Evolutionary conservation across 92 coral and sea anemone species (phyloP).

Genomic region (Porites lobata): DNA sequence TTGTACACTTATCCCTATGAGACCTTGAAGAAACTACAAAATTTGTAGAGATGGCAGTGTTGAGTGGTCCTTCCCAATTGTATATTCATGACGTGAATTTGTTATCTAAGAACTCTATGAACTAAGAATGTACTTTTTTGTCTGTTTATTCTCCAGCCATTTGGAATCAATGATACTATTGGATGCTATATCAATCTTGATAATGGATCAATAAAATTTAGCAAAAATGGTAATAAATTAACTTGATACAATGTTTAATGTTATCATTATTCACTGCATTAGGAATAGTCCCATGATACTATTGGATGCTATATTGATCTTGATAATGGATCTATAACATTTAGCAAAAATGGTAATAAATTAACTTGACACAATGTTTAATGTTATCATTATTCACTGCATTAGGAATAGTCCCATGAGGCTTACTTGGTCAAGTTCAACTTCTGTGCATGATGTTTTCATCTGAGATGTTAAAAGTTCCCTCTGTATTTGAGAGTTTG

Average conservation of each 20-base stretch:
- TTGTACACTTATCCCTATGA: no score
- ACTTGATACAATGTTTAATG: not conserved
- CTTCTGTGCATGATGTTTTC: no score
- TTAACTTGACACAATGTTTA: not conserved
- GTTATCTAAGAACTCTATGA: not conserved
- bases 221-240: constrained; percentile 84
- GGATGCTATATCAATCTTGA: constrained; percentile 96
- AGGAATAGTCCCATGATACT: constrained; percentile 60
- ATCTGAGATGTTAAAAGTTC: no score
- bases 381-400: not conserved
- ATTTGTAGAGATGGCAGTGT: no score
- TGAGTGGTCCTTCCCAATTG: no score
- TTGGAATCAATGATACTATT: constrained; percentile 94
- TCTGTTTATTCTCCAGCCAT: constrained; percentile 65
- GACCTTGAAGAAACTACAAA: no score
- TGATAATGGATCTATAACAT: constrained; percentile 79
- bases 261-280: not conserved
- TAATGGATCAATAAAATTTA: constrained; percentile 77
- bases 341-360: constrained; percentile 89
- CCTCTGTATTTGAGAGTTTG: no score
- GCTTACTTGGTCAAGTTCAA: no score
- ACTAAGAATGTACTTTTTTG: not conserved
- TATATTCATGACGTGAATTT: no score
- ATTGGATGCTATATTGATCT: constrained; percentile 95
- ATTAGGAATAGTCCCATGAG: no score